Evolutionary conservation across 2,888 invertebrate genomes (phyloP).

Genomic region (Acronicta alni): DNA sequence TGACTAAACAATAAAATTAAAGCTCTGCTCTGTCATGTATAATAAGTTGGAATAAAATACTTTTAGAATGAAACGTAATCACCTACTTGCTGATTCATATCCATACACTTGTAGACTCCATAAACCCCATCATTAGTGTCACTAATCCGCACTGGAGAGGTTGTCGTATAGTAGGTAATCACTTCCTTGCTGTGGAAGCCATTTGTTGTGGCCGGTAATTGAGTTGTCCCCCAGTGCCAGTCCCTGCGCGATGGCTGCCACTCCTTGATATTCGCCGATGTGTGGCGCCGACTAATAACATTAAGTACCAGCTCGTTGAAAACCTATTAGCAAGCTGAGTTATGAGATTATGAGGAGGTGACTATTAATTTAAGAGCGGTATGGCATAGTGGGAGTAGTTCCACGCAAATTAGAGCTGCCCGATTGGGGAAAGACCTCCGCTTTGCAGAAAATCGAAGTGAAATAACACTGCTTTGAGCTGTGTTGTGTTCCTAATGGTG

Average conservation of each 20-base stretch:
- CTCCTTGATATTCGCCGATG: neutral
- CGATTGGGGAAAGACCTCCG: neutral
- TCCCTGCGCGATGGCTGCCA: neutral
- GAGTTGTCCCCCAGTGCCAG: neutral
- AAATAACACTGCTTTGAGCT: too few species aligned
- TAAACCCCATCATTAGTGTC: neutral
- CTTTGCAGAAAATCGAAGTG: too few species aligned
- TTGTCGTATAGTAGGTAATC: constrained; percentile 10
- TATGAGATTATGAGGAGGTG: neutral
- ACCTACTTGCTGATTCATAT: neutral
- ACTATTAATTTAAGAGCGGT: neutral
- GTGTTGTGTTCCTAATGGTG: too few species aligned
- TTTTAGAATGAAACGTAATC: too few species aligned
- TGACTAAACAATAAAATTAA: too few species aligned
- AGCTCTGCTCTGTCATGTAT: too few species aligned
- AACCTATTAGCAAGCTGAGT: neutral
- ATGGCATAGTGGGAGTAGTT: too few species aligned
- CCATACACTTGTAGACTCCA: neutral
- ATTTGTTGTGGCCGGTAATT: constrained; percentile 1
- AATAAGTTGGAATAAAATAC: too few species aligned
- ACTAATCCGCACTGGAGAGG: neutral
- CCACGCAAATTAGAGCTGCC: too few species aligned
- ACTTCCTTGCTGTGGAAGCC: constrained; percentile 9
- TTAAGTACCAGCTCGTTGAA: neutral
- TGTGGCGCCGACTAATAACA: neutral